phyloP scores from a whole-genome alignment of 2,888 invertebrate species.

The Lasioglossum villosulum region DNA sequence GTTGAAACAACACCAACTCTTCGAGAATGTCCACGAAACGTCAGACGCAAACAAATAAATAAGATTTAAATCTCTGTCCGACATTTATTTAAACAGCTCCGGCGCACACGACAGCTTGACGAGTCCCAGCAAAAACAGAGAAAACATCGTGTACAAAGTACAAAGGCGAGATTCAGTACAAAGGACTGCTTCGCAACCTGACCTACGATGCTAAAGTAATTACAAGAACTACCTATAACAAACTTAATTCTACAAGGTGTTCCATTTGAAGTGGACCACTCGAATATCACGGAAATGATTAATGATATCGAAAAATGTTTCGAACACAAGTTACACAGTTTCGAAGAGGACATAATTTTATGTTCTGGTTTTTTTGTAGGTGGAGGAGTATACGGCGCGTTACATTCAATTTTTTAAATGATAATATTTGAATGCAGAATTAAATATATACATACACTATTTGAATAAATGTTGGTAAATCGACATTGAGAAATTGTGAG shows the following conservation, averaged over 20 bases:
- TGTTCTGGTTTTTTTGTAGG: no score
- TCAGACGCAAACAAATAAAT: background rate
- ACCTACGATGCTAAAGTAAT: background rate
- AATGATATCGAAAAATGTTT: no score
- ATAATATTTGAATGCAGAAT: no score
- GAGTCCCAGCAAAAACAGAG: background rate
- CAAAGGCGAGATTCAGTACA: background rate
- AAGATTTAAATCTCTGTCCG: background rate
- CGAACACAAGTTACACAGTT: no score
- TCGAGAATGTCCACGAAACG: background rate
- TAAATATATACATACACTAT: no score
- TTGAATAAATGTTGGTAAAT: no score
- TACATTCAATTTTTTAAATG: no score
- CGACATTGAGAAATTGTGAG: no score
- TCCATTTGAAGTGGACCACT: no score
- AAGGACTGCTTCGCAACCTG: background rate
- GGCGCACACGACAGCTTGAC: background rate
- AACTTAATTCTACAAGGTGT: background rate
- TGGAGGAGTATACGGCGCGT: no score
- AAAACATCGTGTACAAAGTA: background rate
- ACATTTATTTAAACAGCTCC: background rate
- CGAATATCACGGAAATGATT: no score
- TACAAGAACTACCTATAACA: background rate
- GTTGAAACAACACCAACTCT: background rate
- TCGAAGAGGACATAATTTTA: no score